Conservation (phyloP, 1,140 invertebrate species). For the Hyposmocoma kahamanoa region DNA sequence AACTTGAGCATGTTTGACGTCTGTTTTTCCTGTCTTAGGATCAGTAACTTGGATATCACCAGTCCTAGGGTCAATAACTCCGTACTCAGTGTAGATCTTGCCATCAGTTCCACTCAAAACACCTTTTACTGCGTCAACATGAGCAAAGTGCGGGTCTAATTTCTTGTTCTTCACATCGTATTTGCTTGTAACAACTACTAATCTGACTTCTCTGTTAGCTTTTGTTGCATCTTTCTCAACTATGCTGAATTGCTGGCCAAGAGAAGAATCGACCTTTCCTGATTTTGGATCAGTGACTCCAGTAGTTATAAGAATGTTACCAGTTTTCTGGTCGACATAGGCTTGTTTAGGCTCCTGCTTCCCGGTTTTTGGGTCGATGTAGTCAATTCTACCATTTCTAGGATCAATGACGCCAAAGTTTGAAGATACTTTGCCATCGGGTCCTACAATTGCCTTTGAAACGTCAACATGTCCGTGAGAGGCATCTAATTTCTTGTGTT, state of each 20-base stretch:
- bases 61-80: slow-evolving; percentile 75
- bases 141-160: slow-evolving; percentile 73
- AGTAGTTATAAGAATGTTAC: slow-evolving; percentile 73
- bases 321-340: slow-evolving; percentile 74
- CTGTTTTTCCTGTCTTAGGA: slow-evolving; percentile 73
- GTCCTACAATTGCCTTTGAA: slow-evolving; percentile 70
- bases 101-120: slow-evolving; percentile 74
- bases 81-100: slow-evolving; percentile 75
- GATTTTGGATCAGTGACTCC: slow-evolving; percentile 74
- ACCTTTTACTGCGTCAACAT: slow-evolving; percentile 74
- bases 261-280: slow-evolving; percentile 71
- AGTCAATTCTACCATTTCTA: slow-evolving; percentile 71
- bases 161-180: slow-evolving; percentile 75
- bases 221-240: slow-evolving; percentile 75
- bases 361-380: slow-evolving; percentile 74
- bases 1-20: slow-evolving; percentile 68
- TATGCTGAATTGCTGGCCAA: slow-evolving; percentile 72
- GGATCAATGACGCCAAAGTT: slow-evolving; percentile 76
- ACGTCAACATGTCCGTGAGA: slow-evolving; percentile 75
- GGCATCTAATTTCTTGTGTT: slow-evolving; percentile 74
- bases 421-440: slow-evolving; percentile 70
- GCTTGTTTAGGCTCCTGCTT: slow-evolving; percentile 74
- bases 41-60: slow-evolving; percentile 73
- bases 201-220: slow-evolving; percentile 70
- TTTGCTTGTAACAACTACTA: slow-evolving; percentile 75